These are phyloP conservation scores for Lycophotia porphyrea DNA, from an alignment of 2,888 invertebrate genomes.

Conservation along the genomic window DNA sequence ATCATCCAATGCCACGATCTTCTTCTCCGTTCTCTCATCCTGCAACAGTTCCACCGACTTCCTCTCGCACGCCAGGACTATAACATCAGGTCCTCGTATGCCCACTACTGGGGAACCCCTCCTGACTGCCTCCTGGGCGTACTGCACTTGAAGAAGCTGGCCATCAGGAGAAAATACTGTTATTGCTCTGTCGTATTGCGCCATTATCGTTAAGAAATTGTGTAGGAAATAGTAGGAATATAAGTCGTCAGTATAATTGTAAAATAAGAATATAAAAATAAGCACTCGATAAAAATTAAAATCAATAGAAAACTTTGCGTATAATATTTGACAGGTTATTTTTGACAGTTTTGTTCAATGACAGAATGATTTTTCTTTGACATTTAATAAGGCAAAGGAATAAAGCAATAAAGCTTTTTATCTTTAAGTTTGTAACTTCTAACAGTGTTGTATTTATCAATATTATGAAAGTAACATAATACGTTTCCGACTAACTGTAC, in stretches of 20 bases:
- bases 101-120: slow-evolving; percentile 96
- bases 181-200: slow-evolving; percentile 98
- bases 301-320: slow-evolving; percentile 9
- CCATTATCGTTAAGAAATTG: slow-evolving; percentile 67
- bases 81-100: slow-evolving; percentile 95
- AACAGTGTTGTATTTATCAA: neutral
- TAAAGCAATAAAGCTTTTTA: neutral
- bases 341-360: slow-evolving; percentile 5
- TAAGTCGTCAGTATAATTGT: neutral
- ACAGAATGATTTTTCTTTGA: neutral
- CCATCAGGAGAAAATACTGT: slow-evolving; percentile 99
- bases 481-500: neutral
- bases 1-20: slow-evolving; percentile 98
- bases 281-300: slow-evolving; percentile 6
- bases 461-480: slow-evolving; percentile 5
- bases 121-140: slow-evolving; percentile 99
- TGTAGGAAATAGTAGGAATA: too few relatives aligned
- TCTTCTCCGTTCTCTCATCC: slow-evolving; percentile 98
- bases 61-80: slow-evolving; percentile 99
- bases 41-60: slow-evolving; percentile 98
- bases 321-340: slow-evolving; percentile 24
- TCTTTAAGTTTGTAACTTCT: neutral
- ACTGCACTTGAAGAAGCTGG: slow-evolving; percentile 98
- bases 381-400: neutral
- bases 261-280: slow-evolving; percentile 5